Evolutionary conservation across 2,888 invertebrate species (phyloP).

Genomic region (Cistogaster globosa): DNA sequence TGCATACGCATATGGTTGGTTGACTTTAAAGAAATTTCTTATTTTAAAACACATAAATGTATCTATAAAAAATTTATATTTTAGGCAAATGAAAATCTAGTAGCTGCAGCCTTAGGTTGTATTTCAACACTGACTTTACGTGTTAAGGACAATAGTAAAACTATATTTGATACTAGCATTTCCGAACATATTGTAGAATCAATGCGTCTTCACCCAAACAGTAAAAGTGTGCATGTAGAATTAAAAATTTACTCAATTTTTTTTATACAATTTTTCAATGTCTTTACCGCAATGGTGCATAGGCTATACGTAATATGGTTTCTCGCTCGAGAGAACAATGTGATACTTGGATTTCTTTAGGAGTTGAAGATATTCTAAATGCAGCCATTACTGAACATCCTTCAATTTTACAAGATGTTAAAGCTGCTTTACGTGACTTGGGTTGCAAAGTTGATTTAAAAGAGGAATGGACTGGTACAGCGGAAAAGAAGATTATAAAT

Average conservation of each 20-base stretch:
- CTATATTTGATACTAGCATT: constrained; percentile 88
- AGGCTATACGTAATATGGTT: constrained; percentile 95
- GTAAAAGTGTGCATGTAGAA: constrained; percentile 86
- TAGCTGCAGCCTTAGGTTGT: constrained; percentile 87
- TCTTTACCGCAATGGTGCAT: constrained; percentile 90
- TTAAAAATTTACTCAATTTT: not conserved
- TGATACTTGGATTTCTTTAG: constrained; percentile 86
- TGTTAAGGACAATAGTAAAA: constrained; percentile 88
- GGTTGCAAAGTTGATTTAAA: constrained; percentile 91
- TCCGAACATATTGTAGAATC: constrained; percentile 88
- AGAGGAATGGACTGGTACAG: constrained; percentile 92
- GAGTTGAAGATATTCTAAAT: constrained; percentile 88
- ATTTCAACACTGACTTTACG: constrained; percentile 90
- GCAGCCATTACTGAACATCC: constrained; percentile 85
- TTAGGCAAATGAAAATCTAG: constrained; percentile 85
- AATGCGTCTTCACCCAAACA: constrained; percentile 88
- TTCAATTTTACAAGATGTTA: constrained; percentile 88
- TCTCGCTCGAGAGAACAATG: constrained; percentile 89
- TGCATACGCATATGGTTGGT: constrained; percentile 88
- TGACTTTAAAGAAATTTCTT: not conserved
- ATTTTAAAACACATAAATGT: constrained; percentile 70
- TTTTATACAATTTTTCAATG: not conserved
- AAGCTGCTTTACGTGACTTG: constrained; percentile 93
- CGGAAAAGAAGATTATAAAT: constrained; percentile 80
- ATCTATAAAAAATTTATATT: not conserved